Base-by-base conservation (phyloP, 2,888 invertebrate species). In the Rugalucina vietnamica region DNA sequence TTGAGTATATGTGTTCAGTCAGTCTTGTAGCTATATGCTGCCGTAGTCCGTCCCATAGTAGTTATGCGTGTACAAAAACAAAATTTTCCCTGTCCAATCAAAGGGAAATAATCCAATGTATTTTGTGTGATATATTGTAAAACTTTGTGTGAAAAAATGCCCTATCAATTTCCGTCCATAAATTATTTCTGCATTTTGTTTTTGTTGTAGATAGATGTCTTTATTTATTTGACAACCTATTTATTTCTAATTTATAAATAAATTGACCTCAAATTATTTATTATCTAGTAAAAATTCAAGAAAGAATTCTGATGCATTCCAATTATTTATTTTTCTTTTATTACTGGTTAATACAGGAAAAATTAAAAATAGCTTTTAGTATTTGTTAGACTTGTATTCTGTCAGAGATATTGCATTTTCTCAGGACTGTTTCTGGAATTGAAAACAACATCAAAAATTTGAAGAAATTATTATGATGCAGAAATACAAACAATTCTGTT, bases 131-230 rank as follows among this genome's bases (percentile, higher is more conserved):
- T 43, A 43, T 43, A 12, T 8, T 43, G 10, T 18, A 43, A 12
- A 43, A 43, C 18, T 43, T 43, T 43, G 43, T 43, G 18, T 18
- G 43, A 43, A 60, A 65, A 65, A 65, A 32, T 32, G 65, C 65
- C 34, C 65, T 65, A n/a, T 34, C 5, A 34, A 43, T 65, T 65
- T 65, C 65, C 65, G 65, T 65, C 65, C 65, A 65, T 65, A 65
- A 65, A 34, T 65, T 65, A 65, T 60, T 8, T 43, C 43, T 43
- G 10, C 8, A 18, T 43, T 43, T 43, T 43, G 43, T 43, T 43
- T 43, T 43, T 43, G 43, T 43, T 43, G 43, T 43, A 43, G 43
- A 43, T 43, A 43, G 43, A 43, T 8, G n/a, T n/a, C n/a, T 43
- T 43, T 43, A 43, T 43, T 43, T 43, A 43, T 43, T 43, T 8